These are phyloP conservation scores for Andrena fulva DNA, from an alignment of 2,888 invertebrate genomes.

Conservation along the genomic window DNA sequence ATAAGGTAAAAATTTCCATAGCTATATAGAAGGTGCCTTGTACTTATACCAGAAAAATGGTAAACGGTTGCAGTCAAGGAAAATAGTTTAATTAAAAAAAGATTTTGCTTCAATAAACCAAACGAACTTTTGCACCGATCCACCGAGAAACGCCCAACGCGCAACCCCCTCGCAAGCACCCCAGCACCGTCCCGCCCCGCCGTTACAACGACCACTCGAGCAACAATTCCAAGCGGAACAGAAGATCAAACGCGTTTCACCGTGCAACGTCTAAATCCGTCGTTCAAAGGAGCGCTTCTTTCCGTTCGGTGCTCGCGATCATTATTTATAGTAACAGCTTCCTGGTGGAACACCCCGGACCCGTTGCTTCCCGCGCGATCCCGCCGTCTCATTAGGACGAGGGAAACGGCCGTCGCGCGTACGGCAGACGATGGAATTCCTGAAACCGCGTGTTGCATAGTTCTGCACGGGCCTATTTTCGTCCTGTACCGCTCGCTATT, in stretches of 20 bases:
- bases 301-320: neutral
- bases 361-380: slow-evolving; percentile 23
- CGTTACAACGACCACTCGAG: neutral
- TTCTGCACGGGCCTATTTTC: slow-evolving; percentile 77
- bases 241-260: neutral
- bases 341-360: slow-evolving; percentile 6
- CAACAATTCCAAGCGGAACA: slow-evolving; percentile 11
- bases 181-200: neutral
- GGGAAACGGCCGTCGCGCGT: slow-evolving; percentile 69
- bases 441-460: slow-evolving; percentile 75
- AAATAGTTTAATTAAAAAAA: no score
- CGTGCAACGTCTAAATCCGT: slow-evolving; percentile 1
- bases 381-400: slow-evolving; percentile 62
- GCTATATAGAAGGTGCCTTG: no score
- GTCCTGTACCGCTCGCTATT: slow-evolving; percentile 76
- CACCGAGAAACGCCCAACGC: no score
- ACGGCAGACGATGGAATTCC: slow-evolving; percentile 75
- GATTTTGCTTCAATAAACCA: no score
- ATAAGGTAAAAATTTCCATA: no score
- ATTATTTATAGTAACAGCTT: slow-evolving; percentile 39
- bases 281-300: neutral
- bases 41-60: no score
- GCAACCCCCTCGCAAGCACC: neutral
- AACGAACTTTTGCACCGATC: no score
- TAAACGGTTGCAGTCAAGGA: no score